These are phyloP conservation scores for Spodoptera frugiperda DNA, from an alignment of 1,140 invertebrate genomes.

Conservation along the genomic window DNA sequence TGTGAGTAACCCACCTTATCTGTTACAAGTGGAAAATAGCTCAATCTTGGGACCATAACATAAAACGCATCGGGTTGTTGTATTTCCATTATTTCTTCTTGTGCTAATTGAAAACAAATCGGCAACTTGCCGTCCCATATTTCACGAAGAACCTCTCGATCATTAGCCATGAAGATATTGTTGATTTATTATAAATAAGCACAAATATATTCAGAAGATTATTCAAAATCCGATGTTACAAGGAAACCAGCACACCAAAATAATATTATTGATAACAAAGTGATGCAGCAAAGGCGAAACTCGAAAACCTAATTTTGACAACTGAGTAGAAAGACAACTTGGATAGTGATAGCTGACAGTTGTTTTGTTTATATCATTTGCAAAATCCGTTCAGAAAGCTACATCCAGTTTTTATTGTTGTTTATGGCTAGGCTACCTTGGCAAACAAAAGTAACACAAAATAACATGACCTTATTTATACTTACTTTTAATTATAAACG, in stretches of 20 bases:
- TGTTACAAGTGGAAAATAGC: slow-evolving; percentile 98
- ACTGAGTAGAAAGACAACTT: too few species aligned
- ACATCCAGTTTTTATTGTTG: too few species aligned
- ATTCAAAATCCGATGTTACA: too few species aligned
- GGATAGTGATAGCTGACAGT: too few species aligned
- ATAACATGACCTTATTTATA: too few species aligned
- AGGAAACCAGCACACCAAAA: too few species aligned
- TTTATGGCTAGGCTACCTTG: too few species aligned
- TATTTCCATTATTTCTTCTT: slow-evolving; percentile 95
- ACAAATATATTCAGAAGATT: not conserved
- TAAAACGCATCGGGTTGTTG: slow-evolving; percentile 97
- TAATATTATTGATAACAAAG: slow-evolving; percentile 1
- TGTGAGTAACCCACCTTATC: slow-evolving; percentile 91
- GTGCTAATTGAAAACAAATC: slow-evolving; percentile 94
- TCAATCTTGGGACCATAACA: slow-evolving; percentile 97
- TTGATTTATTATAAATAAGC: not conserved
- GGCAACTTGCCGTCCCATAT: slow-evolving; percentile 98
- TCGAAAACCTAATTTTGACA: too few species aligned
- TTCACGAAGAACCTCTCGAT: slow-evolving; percentile 96
- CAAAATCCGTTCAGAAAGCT: too few species aligned
- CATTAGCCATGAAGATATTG: slow-evolving; percentile 91
- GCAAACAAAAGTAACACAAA: too few species aligned
- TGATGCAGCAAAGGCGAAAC: not conserved
- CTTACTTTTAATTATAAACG: too few species aligned
- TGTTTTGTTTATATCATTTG: too few species aligned